Conservation (phyloP, 2,888 invertebrate genomes). For the Drosophila melanocephala region DNA sequence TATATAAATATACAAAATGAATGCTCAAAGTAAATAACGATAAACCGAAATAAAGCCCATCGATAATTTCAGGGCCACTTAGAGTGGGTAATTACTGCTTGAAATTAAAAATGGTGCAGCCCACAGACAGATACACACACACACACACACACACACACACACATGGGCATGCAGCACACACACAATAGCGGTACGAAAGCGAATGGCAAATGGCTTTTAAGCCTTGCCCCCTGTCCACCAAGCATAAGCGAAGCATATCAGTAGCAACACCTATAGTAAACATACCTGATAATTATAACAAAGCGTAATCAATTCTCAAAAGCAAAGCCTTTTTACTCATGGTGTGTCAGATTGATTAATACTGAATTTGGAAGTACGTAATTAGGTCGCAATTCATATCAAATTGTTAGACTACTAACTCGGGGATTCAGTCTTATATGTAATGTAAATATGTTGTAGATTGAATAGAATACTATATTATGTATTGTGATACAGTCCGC, state of each 20-base stretch:
- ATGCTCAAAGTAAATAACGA: constrained; percentile 28
- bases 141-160: constrained; percentile 9
- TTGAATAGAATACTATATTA: not conserved
- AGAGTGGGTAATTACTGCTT: constrained; percentile 60
- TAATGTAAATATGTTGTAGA: no score
- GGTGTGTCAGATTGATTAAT: not conserved
- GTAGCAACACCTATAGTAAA: not conserved
- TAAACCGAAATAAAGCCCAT: constrained; percentile 32
- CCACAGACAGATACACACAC: constrained; percentile 12
- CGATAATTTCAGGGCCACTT: constrained; percentile 58
- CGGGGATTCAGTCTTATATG: not conserved
- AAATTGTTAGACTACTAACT: not conserved
- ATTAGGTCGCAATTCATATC: not conserved
- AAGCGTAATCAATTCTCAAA: not conserved
- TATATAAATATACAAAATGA: not conserved
- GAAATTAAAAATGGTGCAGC: constrained; percentile 66
- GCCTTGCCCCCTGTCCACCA: not conserved
- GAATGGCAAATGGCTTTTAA: constrained; percentile 40
- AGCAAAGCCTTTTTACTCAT: not conserved
- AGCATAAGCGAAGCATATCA: constrained; percentile 3
- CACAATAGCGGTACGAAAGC: constrained; percentile 10
- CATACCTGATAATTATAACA: not conserved
- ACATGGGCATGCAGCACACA: not conserved
- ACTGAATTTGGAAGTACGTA: not conserved
- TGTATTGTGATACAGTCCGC: not conserved